phyloP scores from a whole-genome alignment of 2,797 vertebrate genomes.

The Microhierax caerulescens region DNA sequence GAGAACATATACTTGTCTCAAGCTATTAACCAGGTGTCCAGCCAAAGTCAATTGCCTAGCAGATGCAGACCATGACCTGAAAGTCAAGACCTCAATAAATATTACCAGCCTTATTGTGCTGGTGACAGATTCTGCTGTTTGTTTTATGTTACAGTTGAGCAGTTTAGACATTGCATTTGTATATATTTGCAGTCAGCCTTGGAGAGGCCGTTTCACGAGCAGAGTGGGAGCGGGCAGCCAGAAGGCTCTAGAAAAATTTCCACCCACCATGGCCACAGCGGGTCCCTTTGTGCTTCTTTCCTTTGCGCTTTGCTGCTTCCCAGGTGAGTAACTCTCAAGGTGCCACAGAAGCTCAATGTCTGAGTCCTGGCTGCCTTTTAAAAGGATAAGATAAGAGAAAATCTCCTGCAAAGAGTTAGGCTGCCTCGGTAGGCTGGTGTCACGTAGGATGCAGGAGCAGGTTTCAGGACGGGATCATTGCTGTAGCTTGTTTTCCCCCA shows the following conservation, averaged over 20 bases:
- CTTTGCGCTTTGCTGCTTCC: neutral
- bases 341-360: neutral
- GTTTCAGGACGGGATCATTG: neutral
- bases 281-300: constrained; percentile 5
- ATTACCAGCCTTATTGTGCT: constrained; percentile 39
- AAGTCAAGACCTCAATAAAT: constrained; percentile 70
- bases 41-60: constrained; percentile 60
- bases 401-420: neutral
- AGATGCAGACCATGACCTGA: constrained; percentile 9
- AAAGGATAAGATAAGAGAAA: neutral
- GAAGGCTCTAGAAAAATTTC: neutral
- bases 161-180: constrained; percentile 30
- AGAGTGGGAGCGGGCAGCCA: neutral
- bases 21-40: constrained; percentile 45
- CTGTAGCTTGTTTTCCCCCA: neutral
- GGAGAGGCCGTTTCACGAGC: neutral
- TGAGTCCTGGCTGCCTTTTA: neutral
- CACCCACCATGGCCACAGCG: neutral
- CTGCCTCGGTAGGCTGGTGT: fast-evolving
- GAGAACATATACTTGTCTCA: constrained; percentile 13
- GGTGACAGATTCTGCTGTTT: constrained; percentile 49
- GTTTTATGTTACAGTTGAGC: constrained; percentile 44
- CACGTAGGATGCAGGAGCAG: neutral
- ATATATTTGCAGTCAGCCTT: constrained; percentile 41
- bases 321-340: constrained; percentile 31